Evolutionary conservation across 2,888 invertebrate genomes (phyloP), one percentile per base, ranked within the genome.

Genomic region (Drosophila rellima): DNA sequence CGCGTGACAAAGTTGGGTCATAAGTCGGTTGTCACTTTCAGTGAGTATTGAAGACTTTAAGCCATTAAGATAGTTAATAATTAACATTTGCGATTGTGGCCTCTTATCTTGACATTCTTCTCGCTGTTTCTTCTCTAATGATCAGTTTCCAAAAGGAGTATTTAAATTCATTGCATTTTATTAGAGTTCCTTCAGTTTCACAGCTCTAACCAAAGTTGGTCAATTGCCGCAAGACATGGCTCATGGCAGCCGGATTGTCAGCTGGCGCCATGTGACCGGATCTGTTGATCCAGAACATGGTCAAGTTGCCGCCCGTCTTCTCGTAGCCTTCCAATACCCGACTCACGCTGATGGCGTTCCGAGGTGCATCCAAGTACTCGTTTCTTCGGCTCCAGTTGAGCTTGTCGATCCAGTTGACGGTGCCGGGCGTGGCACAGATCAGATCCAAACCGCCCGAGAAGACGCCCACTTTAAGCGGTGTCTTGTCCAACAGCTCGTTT

Each of bases 381-480:
- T 93, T 90, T 20, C 94, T 93, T 7, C 94, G 94, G 11, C 92
- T 91, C 96, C 96, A 97, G n/a, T 94, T 93, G 55, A 97, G 92
- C 15, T 94, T 94, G 67, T 96, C 94, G 0, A 97, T 95, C 97
- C 97, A 98, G 44, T 94, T 92, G 37, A 95, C 93, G 62, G 93
- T 94, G 95, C 97, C 97, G 72, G 96, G 94, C 13, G 97, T 96
- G 84, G 96, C 95, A 69, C 96, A 96, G 84, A 97, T 97, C 11
- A 97, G 93, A 92, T 98, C 97, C 71, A 97, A 93, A 86, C 97
- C 97, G 18, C 96, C 97, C 74, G 95, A 96, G 89, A 95, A 95
- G 15, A 97, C 95, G 39, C 94, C 94, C 1, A 97, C 94, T 54
- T 94, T 94, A 26, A 97, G 92, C 42, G 94, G 92, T 0, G 96